Conservation (phyloP, 2,888 invertebrate species). For the Nephrotoma appendiculata region DNA sequence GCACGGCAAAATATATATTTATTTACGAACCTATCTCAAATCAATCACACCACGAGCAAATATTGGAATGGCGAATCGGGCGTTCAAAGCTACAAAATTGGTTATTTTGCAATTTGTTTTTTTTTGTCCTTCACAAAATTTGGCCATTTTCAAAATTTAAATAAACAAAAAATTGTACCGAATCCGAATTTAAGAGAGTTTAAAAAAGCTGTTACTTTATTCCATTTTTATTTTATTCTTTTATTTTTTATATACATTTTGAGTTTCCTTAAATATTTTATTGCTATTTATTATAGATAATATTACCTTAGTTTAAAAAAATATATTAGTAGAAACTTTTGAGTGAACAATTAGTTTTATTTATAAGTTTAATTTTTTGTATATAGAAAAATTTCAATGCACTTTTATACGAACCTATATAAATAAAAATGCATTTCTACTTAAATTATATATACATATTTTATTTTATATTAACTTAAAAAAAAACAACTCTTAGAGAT, state of each 20-base stretch:
- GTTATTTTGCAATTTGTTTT: conserved; percentile 3
- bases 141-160: not conserved
- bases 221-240: not conserved
- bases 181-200: conserved; percentile 3
- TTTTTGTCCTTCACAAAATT: not conserved
- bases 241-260: not conserved
- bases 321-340: not conserved
- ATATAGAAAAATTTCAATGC: not conserved
- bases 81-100: conserved; percentile 22
- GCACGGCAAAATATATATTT: conserved; percentile 3
- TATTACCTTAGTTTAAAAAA: not conserved
- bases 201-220: not conserved
- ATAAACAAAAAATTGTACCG: not conserved
- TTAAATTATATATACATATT: not conserved
- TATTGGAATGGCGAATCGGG: conserved; percentile 25
- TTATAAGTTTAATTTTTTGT: not conserved
- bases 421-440: not conserved
- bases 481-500: not conserved
- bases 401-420: not conserved
- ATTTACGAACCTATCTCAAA: not conserved
- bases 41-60: conserved; percentile 8
- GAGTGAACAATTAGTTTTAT: not conserved
- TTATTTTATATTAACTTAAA: not conserved
- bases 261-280: not conserved
- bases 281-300: not conserved